Conservation (phyloP, 2,797 vertebrate genomes). For the Artibeus jamaicensis region DNA sequence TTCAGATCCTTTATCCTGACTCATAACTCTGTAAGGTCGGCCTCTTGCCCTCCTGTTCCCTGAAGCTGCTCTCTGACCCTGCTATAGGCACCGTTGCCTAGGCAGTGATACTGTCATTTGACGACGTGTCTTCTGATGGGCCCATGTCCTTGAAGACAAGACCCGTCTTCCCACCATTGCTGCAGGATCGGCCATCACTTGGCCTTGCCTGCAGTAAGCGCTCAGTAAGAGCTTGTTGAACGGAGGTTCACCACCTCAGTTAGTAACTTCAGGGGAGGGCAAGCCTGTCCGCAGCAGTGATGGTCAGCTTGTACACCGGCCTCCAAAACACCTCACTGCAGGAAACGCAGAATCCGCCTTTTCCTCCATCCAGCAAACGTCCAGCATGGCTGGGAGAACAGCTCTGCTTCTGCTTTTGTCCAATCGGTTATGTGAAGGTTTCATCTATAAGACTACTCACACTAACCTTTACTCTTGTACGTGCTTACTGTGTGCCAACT, state of each 20-base stretch:
- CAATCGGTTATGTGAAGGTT: not conserved
- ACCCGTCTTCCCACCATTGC: not conserved
- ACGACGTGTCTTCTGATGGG: not conserved
- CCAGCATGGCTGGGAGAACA: not conserved
- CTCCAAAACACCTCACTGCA: not conserved
- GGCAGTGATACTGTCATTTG: not conserved
- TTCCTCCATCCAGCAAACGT: not conserved
- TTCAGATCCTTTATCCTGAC: not conserved
- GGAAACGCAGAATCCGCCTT: not conserved
- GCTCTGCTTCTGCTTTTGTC: not conserved
- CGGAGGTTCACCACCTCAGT: fast-evolving
- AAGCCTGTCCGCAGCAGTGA: not conserved
- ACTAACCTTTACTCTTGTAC: not conserved
- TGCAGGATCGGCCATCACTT: not conserved
- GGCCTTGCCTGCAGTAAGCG: fast-evolving
- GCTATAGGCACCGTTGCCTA: fast-evolving
- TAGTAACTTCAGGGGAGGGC: not conserved
- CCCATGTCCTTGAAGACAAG: not conserved
- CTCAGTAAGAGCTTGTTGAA: not conserved
- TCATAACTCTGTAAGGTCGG: fast-evolving
- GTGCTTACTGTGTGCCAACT: not conserved
- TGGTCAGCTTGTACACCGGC: not conserved
- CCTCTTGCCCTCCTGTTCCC: not conserved
- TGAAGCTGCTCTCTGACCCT: not conserved
- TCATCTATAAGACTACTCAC: not conserved